phyloP scores from a whole-genome alignment of 2,113 vertebrate species.

The Catharus fuscescens region DNA sequence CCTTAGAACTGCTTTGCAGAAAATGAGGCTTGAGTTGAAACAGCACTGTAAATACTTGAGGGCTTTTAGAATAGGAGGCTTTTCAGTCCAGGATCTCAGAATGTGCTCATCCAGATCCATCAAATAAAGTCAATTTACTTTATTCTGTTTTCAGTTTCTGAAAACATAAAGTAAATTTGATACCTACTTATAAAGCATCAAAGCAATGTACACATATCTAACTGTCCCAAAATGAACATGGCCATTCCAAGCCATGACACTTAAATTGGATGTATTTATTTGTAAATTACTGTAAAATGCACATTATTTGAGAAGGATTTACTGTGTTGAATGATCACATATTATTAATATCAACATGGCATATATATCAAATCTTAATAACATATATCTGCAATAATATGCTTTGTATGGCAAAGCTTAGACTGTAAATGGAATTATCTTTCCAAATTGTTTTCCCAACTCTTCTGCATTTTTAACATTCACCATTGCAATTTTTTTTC shows the following conservation, averaged over 20 bases:
- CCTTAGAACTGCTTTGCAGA: not conserved
- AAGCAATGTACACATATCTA: not conserved
- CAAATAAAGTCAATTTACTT: not conserved
- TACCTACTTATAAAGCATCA: not conserved
- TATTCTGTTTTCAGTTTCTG: not conserved
- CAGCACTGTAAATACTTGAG: not conserved
- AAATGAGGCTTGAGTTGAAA: not conserved
- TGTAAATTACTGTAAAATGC: not conserved
- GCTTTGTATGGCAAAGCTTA: accelerated
- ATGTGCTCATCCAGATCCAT: not conserved
- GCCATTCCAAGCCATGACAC: not conserved
- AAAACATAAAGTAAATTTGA: not conserved
- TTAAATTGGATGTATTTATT: not conserved
- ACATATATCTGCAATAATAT: accelerated
- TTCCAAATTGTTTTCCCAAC: not conserved
- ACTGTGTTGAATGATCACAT: not conserved
- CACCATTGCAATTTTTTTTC: not conserved
- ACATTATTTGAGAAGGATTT: not conserved
- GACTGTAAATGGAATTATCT: not conserved
- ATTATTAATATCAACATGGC: not conserved
- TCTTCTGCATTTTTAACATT: not conserved
- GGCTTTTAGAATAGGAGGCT: not conserved
- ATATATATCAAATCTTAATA: not conserved
- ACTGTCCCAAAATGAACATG: not conserved
- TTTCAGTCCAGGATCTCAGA: not conserved